These are phyloP conservation scores for Venustoraphidia nigricollis DNA, from an alignment of 2,888 invertebrate species.

Conservation along the genomic window DNA sequence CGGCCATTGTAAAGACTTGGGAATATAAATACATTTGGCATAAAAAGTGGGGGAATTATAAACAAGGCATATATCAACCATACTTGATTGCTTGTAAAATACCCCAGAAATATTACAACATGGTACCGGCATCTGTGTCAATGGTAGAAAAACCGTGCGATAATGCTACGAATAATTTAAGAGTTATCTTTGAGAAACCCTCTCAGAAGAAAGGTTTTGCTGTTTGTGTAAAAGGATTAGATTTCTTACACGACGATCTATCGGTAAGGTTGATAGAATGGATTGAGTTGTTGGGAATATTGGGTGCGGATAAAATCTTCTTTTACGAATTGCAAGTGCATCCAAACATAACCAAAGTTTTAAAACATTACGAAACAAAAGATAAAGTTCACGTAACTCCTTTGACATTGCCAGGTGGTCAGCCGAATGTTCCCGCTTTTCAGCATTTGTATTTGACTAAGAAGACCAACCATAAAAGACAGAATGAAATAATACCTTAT, in stretches of 20 bases:
- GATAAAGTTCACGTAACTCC: conserved; percentile 64
- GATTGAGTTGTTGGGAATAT: conserved; percentile 72
- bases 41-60: conserved; percentile 87
- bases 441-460: conserved; percentile 81
- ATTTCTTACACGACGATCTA: conserved; percentile 82
- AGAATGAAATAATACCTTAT: conserved; percentile 90
- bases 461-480: conserved; percentile 84
- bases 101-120: conserved; percentile 52
- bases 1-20: conserved; percentile 63
- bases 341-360: conserved; percentile 76
- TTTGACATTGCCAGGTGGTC: conserved; percentile 72
- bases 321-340: conserved; percentile 86
- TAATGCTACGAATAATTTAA: conserved; percentile 68
- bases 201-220: conserved; percentile 63
- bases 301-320: conserved; percentile 85
- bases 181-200: conserved; percentile 68
- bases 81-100: conserved; percentile 81
- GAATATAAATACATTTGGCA: conserved; percentile 93
- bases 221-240: conserved; percentile 86
- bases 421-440: conserved; percentile 77
- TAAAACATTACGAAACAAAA: conserved; percentile 37
- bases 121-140: conserved; percentile 70
- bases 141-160: conserved; percentile 75
- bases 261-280: conserved; percentile 84
- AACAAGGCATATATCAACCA: conserved; percentile 80